Base-by-base conservation (phyloP, 2,888 invertebrate genomes). In the Andrena marginata region DNA sequence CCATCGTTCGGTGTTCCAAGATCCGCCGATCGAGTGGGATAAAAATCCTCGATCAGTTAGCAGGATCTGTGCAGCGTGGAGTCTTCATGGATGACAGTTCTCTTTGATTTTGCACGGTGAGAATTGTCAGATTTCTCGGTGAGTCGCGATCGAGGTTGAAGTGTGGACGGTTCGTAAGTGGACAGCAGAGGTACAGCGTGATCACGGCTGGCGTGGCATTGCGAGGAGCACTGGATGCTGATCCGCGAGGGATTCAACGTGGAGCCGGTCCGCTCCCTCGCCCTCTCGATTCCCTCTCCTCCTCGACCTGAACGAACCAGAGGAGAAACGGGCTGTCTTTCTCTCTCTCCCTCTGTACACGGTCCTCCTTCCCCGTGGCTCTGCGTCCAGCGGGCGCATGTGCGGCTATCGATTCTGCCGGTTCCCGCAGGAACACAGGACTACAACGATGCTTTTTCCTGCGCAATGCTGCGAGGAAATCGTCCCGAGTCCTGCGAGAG, bases 331-430 rank as follows among this genome's bases (percentile, higher is more conserved):
- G 16, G 35, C 31, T 56, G n/a, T 70, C 59, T 56, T 13, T 35
- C 23, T 26, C 33, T 63, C 35, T 56, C 49, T 63, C 54, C 35
- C 56, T 29, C 73, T 49, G 77, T 67, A 68, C 75, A 80, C 64
- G 76, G 77, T 75, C 69, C 77, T 63, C 77, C 60, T 65, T 80
- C 82, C 82, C 75, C 54, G 70, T 63, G 64, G 67, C 81, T 75
- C 80, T 72, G 81, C 68, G 78, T 79, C 49, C 80, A 71, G 51
- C 70, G 20, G 48, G 93, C 93, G 93, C 93, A 93, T 93, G 93
- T 93, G 93, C 93, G 89, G 88, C 90, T 93, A 94, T 94, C 92
- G 94, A 94, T 94, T 93, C 92, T 86, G 81, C 81, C 71, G 84
- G 87, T 82, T 89, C 90, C 86, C 84, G 89, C 87, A 90, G 89